Base-by-base conservation (phyloP, 1,140 invertebrate species). In the Ctenoplectra terminalis region DNA sequence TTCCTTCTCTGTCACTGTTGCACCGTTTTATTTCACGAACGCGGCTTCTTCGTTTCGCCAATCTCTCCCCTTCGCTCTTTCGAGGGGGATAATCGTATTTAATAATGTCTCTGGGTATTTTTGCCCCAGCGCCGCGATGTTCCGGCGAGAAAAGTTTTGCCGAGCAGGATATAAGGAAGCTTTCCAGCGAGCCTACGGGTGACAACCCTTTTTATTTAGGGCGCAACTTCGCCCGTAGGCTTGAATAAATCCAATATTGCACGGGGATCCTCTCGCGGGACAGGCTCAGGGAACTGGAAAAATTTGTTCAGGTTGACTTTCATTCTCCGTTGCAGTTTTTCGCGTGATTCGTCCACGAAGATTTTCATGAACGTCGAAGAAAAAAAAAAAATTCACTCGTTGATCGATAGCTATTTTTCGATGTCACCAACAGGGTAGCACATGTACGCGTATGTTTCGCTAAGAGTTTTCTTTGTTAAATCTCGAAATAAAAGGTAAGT, bases 181-280 rank as follows among this genome's bases (percentile, higher is more conserved):
- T 67, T 43, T 56, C 26, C 56, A 71, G 64, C 20, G 0, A 72
- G 64, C 60, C 73, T 71, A 72, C 46, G 69, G 79, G 88, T 90
- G 92, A 93, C 88, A 93, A 94, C 92, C 93, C 93, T 93, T 94
- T 93, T 94, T 93, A 94, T 94, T 94, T 94, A 92, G 91, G 89
- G 89, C 86, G 84, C 84, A 91, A 92, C 88, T 92, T 92, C 87
- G 34, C 77, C 71, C 61, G 84, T 82, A 85, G 87, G 87, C 81
- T 87, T 90, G 91, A 92, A 92, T 94, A 93, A 93, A 93, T 94
- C 90, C 91, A 92, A 94, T 93, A 93, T 93, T 89, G 87, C 87
- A 84, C 82, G 71, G 78, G 69, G 78, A 86, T 86, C 84, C 78
- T n/a, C 29, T 72, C 20, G 20, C 52, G 46, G 43, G 40, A 29